Conservation (phyloP, 2,888 invertebrate genomes). For the Apamea anceps region DNA sequence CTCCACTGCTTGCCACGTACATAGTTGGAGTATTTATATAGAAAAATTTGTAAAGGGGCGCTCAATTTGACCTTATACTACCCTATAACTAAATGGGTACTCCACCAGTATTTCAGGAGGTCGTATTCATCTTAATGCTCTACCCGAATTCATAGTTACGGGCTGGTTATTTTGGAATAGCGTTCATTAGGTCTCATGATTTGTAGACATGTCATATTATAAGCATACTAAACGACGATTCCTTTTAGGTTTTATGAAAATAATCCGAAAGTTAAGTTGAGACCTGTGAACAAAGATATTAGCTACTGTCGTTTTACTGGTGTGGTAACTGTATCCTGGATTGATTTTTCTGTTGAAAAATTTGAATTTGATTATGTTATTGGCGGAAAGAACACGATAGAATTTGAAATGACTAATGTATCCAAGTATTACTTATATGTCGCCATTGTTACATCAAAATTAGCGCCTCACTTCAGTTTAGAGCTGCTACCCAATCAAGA, state of each 20-base stretch:
- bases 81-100: background rate
- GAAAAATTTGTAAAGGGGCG: background rate
- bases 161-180: background rate
- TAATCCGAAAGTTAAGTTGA: slow-evolving; percentile 82
- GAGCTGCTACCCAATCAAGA: slow-evolving; percentile 65
- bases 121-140: background rate
- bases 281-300: slow-evolving; percentile 81
- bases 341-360: slow-evolving; percentile 81
- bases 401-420: slow-evolving; percentile 84
- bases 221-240: background rate
- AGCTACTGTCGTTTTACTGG: slow-evolving; percentile 82
- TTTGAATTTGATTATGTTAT: slow-evolving; percentile 81
- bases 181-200: background rate
- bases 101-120: background rate
- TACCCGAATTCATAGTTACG: too few species aligned
- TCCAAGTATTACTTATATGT: slow-evolving; percentile 82
- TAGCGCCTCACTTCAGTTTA: slow-evolving; percentile 81
- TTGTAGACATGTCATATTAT: background rate
- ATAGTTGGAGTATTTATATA: background rate
- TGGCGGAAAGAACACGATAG: slow-evolving; percentile 72
- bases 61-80: background rate
- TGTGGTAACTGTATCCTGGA: slow-evolving; percentile 85
- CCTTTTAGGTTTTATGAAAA: slow-evolving; percentile 82
- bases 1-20: background rate
- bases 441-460: slow-evolving; percentile 79